phyloP scores from a whole-genome alignment of 1,140 invertebrate species.

The Scaptomyza montana region DNA sequence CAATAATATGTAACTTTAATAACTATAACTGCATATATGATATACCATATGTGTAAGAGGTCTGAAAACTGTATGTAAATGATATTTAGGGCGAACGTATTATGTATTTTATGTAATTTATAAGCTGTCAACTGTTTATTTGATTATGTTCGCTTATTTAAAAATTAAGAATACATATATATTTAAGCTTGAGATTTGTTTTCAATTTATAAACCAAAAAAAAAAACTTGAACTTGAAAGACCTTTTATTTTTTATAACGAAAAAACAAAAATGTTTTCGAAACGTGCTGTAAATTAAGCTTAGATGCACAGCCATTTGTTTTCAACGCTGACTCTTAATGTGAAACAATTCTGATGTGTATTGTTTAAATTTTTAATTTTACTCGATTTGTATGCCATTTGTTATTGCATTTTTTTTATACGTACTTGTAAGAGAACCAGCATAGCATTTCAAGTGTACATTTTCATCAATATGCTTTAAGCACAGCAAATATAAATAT shows the following conservation, averaged over 20 bases:
- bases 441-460: conserved; percentile 74
- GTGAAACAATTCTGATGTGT: conserved; percentile 34
- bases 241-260: conserved; percentile 20
- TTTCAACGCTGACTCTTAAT: background rate
- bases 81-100: conserved; percentile 51
- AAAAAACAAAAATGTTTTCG: background rate
- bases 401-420: conserved; percentile 53
- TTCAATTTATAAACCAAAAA: conserved; percentile 61
- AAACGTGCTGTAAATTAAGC: conserved; percentile 34
- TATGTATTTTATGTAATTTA: conserved; percentile 76
- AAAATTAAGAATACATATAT: conserved; percentile 44
- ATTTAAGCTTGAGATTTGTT: conserved; percentile 61
- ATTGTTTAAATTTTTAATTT: conserved; percentile 24
- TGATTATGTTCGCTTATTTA: conserved; percentile 52
- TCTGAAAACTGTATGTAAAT: conserved; percentile 72
- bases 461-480: conserved; percentile 77
- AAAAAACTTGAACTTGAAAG: conserved; percentile 7
- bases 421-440: conserved; percentile 55
- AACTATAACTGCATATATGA: conserved; percentile 27
- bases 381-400: conserved; percentile 44
- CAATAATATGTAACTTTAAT: conserved; percentile 40
- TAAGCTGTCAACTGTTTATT: conserved; percentile 66
- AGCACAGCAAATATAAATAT: conserved; percentile 55
- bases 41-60: conserved; percentile 55
- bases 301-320: conserved; percentile 6